Evolutionary conservation across 2,888 invertebrate genomes (phyloP).

Genomic region (Invenusta paracnida): DNA sequence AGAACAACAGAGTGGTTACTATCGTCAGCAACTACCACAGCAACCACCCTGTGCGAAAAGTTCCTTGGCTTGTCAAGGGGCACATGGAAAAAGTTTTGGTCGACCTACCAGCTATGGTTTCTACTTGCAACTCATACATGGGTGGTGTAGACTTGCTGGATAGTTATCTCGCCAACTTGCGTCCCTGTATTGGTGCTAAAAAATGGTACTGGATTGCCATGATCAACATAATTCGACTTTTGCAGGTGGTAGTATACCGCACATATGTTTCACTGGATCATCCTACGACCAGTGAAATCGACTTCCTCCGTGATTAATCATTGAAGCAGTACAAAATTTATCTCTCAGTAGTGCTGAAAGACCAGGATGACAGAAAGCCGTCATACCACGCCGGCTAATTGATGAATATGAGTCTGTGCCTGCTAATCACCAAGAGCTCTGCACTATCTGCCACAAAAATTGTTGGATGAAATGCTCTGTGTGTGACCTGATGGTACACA

Average conservation of each 20-base stretch:
- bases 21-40: background rate
- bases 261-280: background rate
- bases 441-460: background rate
- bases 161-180: background rate
- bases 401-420: background rate
- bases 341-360: background rate
- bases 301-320: background rate
- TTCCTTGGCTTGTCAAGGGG: background rate
- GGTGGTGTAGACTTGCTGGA: background rate
- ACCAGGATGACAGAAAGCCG: background rate
- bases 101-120: background rate
- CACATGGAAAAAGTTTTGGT: background rate
- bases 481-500: too few species aligned
- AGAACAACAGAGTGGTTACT: slow-evolving; percentile 12
- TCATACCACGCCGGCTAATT: background rate
- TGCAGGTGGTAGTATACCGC: background rate
- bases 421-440: background rate
- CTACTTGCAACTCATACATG: background rate
- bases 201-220: background rate
- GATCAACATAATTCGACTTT: background rate
- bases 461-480: too few species aligned
- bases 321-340: background rate
- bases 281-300: background rate
- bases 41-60: background rate
- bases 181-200: background rate